Conservation (phyloP, 2,888 invertebrate genomes). For the Bombyx huttoni region DNA sequence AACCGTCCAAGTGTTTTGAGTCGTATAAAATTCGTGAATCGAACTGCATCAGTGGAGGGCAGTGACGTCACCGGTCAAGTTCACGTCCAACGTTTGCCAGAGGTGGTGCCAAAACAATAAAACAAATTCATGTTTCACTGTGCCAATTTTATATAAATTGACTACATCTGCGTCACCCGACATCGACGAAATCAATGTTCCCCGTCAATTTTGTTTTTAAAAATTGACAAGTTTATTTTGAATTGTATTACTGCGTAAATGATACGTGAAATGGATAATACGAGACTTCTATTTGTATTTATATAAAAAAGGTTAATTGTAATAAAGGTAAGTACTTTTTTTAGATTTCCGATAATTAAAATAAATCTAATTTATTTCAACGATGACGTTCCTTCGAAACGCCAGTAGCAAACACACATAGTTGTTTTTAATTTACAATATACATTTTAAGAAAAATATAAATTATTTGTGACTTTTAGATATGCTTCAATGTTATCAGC, state of each 20-base stretch:
- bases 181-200: background rate
- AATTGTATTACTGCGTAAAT: background rate
- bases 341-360: no score
- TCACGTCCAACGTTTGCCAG: constrained; percentile 19
- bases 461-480: no score
- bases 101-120: constrained; percentile 13
- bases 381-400: no score
- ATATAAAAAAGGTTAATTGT: no score
- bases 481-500: no score
- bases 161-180: background rate
- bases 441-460: no score
- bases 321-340: no score
- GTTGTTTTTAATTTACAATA: no score
- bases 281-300: no score
- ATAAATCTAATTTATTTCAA: no score
- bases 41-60: constrained; percentile 3
- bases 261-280: no score
- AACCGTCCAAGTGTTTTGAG: background rate
- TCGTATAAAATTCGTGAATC: background rate
- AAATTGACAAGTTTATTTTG: background rate
- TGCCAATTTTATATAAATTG: background rate
- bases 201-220: background rate
- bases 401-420: no score
- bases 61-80: constrained; percentile 24
- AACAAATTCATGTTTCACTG: constrained; percentile 6